A percentile compares a stretch with the other conserved stretches of the same genome.
These are phyloP conservation scores for Lasiommata megera DNA, from an alignment of 2,888 invertebrate genomes.

Conservation along the genomic window DNA sequence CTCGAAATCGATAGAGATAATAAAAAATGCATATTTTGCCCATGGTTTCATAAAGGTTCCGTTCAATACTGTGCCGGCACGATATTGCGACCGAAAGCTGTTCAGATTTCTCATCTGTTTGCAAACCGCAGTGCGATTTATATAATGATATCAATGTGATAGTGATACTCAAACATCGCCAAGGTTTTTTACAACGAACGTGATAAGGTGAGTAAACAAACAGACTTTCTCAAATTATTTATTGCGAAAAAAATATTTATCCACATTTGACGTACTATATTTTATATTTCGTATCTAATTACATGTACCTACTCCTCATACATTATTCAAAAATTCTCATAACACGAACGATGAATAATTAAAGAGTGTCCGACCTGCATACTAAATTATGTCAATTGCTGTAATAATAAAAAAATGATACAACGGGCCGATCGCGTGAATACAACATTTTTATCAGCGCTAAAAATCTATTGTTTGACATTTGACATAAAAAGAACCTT, in stretches of 20 bases:
- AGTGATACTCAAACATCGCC: constrained; percentile 48
- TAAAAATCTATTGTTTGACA: constrained; percentile 41
- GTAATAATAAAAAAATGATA: constrained; percentile 34
- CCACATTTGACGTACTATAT: background rate
- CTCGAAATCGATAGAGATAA: constrained; percentile 72
- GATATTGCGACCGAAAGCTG: constrained; percentile 41
- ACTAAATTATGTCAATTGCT: constrained; percentile 38
- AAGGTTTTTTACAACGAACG: constrained; percentile 33
- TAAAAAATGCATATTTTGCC: constrained; percentile 79
- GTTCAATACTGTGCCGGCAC: constrained; percentile 55
- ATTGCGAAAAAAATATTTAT: background rate
- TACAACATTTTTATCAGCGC: constrained; percentile 38
- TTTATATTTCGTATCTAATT: background rate
- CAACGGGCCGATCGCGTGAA: constrained; percentile 42
- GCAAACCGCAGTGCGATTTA: constrained; percentile 46
- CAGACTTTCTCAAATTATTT: constrained; percentile 20
- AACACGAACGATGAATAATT: constrained; percentile 39
- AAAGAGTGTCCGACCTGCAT: constrained; percentile 34
- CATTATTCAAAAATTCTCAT: constrained; percentile 18
- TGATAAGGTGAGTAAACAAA: constrained; percentile 69
- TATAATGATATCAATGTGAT: constrained; percentile 41
- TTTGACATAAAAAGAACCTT: constrained; percentile 30
- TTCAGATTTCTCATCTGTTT: constrained; percentile 35
- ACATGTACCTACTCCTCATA: background rate
- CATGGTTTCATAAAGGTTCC: constrained; percentile 67